These are phyloP conservation scores for Noctua janthina DNA, from an alignment of 2,888 invertebrate species.

Conservation along the genomic window DNA sequence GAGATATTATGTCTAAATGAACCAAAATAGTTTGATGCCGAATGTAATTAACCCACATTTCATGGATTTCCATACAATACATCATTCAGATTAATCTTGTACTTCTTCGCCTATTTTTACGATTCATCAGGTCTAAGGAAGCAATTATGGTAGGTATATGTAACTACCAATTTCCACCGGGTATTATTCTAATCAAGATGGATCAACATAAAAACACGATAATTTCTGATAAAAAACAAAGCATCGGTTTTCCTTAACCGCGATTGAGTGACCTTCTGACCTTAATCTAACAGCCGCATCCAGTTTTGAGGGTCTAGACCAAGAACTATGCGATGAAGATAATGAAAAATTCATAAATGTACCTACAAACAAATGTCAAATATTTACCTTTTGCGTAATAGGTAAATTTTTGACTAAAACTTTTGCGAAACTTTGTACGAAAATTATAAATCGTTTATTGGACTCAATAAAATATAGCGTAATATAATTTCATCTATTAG, in stretches of 20 bases:
- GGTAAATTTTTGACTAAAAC: too few species aligned
- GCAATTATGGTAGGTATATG: slow-evolving; percentile 21
- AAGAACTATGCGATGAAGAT: not conserved
- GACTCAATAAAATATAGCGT: too few species aligned
- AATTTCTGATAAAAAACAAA: slow-evolving; percentile 28
- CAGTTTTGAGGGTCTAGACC: not conserved
- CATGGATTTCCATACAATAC: not conserved
- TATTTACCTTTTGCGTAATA: too few species aligned
- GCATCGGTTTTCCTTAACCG: slow-evolving; percentile 28
- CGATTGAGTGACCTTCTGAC: slow-evolving; percentile 13
- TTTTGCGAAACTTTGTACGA: too few species aligned
- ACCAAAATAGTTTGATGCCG: too few species aligned
- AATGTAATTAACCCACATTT: not conserved
- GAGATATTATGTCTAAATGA: too few species aligned
- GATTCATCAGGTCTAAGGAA: slow-evolving; percentile 24
- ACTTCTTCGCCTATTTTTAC: slow-evolving; percentile 7
- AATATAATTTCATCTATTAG: too few species aligned
- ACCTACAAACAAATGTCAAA: too few species aligned
- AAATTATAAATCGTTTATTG: too few species aligned
- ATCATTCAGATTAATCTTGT: not conserved
- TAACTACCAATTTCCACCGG: slow-evolving; percentile 23
- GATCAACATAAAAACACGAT: slow-evolving; percentile 16
- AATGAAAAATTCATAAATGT: not conserved
- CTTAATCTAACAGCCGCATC: not conserved
- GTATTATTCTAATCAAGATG: slow-evolving; percentile 28